Base-by-base conservation (phyloP, 2,888 invertebrate genomes). In the Cinara cedri region DNA sequence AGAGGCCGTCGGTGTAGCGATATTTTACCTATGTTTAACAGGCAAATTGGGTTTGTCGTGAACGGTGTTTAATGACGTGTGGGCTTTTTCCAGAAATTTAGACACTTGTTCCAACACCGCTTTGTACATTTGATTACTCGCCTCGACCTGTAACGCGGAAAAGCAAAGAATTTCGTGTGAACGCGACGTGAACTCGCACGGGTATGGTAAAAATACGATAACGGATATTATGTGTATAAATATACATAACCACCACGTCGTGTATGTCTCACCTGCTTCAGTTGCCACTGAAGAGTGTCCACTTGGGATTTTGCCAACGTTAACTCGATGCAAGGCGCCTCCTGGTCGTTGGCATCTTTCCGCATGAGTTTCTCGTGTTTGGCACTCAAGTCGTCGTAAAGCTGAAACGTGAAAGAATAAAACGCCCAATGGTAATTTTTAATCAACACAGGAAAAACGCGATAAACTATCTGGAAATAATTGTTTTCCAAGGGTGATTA, bases 51-150 rank as follows among this genome's bases (percentile, higher is more conserved):
- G 83, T 54, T 81, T 81, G 24, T 68, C 78, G 19, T 80, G 78
- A 60, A 46, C 49, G n/a, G 57, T 44, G 57, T 82, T 83, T 65
- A 92, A 88, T 83, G 90, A 91, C 82, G 90, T 89, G 84, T 90
- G 90, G 6, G 91, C 89, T 85, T 90, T 88, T 84, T 90, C 91
- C 83, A 92, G 85, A 85, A 91, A 92, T 81, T 89, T 88, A 62
- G 91, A 89, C 82, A 92, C 90, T 86, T 92, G 91, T 84, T 90
- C 90, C 87, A 92, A 89, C 84, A 92, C 88, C 46, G 91, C 90
- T 85, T 90, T 89, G 85, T 91, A 91, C 91, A 92, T 92, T 85
- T 90, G 90, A 82, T 91, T 88, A 85, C 90, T 91, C 74, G 90
- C 88, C 85, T 91, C 91, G 82, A 90, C 90, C 84, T 84, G 82